These are phyloP conservation scores for Aquatica leii DNA, from an alignment of 2,888 invertebrate genomes.

Conservation along the genomic window DNA sequence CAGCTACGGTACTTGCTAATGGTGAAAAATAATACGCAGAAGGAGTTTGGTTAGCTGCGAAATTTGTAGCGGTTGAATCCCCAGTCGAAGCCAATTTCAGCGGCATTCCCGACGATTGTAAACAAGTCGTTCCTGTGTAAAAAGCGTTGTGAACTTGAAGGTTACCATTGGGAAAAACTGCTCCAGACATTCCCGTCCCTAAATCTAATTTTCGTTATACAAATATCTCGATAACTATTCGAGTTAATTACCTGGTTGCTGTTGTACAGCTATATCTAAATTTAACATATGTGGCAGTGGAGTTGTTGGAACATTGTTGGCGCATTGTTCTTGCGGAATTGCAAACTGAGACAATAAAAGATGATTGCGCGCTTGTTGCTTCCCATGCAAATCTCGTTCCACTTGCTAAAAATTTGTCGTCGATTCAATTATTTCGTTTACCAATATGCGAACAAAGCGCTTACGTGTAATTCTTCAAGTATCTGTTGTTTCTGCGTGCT, in stretches of 20 bases:
- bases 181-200: constrained; percentile 54
- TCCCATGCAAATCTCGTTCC: constrained; percentile 71
- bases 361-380: constrained; percentile 56
- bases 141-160: constrained; percentile 61
- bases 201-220: constrained; percentile 10
- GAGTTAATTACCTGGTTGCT: constrained; percentile 48
- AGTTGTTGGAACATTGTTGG: constrained; percentile 48
- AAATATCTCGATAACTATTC: no score
- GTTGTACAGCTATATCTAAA: constrained; percentile 60
- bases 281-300: constrained; percentile 62
- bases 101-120: constrained; percentile 50
- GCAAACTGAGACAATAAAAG: constrained; percentile 54
- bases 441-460: constrained; percentile 28
- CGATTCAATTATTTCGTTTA: background rate
- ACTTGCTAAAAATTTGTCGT: constrained; percentile 64
- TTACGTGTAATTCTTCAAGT: constrained; percentile 70
- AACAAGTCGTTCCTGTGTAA: constrained; percentile 57
- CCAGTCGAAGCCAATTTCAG: constrained; percentile 51
- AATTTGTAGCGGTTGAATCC: constrained; percentile 53
- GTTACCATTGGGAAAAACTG: constrained; percentile 57
- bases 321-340: constrained; percentile 55
- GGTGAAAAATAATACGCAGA: constrained; percentile 63
- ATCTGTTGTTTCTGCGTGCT: constrained; percentile 74
- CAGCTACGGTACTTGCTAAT: constrained; percentile 59
- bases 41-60: constrained; percentile 61